phyloP scores from a whole-genome alignment of 2,888 invertebrate genomes.

The Callimorpha dominula region DNA sequence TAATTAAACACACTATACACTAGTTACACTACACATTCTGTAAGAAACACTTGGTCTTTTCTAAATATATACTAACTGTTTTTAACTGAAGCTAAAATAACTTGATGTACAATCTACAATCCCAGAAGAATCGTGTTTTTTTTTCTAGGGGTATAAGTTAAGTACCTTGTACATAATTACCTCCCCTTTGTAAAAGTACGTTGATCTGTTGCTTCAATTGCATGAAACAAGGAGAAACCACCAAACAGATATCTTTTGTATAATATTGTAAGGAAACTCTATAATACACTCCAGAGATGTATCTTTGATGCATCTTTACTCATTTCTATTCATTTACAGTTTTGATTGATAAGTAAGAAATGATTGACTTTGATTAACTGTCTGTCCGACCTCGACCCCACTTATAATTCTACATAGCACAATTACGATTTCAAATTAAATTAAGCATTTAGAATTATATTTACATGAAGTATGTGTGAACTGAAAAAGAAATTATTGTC shows the following conservation, averaged over 20 bases:
- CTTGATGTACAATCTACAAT: background rate
- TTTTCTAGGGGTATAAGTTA: background rate
- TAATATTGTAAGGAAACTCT: background rate
- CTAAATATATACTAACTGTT: background rate
- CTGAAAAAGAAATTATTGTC: background rate
- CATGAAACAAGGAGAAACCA: background rate
- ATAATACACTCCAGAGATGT: background rate
- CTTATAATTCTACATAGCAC: constrained; percentile 12
- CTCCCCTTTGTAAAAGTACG: background rate
- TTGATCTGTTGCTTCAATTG: background rate
- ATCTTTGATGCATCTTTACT: background rate
- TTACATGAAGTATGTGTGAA: background rate
- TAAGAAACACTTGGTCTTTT: too few relatives aligned
- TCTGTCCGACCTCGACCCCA: constrained; percentile 26
- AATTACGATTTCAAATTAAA: background rate
- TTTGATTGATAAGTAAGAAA: constrained; percentile 26
- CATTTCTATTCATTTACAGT: constrained; percentile 12
- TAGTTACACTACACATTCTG: too few relatives aligned
- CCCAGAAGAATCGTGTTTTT: background rate
- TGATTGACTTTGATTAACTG: constrained; percentile 35
- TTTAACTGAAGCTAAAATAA: background rate
- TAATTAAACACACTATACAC: background rate
- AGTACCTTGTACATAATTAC: too few relatives aligned
- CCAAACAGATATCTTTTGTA: background rate
- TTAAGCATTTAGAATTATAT: constrained; percentile 2